These are phyloP conservation scores for Bos javanicus DNA, from an alignment of 2,113 vertebrate genomes.

Conservation along the genomic window DNA sequence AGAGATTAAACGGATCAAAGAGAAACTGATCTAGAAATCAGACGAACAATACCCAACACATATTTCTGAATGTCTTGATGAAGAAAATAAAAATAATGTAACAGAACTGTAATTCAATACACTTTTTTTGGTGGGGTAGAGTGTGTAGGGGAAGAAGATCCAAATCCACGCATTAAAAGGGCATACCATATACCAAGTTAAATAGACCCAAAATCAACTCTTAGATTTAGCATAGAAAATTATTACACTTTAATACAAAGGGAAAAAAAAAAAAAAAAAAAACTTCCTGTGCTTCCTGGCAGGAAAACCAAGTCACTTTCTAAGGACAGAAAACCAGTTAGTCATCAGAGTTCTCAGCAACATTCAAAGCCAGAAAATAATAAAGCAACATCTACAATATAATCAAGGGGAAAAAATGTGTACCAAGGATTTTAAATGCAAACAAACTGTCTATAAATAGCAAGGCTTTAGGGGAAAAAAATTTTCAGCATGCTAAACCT, in stretches of 20 bases:
- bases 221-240: constrained; percentile 19
- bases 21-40: constrained; percentile 12
- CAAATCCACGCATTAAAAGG: not conserved
- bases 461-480: not conserved
- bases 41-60: not conserved
- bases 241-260: not conserved
- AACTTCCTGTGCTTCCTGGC: not conserved
- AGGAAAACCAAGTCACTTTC: constrained; percentile 14
- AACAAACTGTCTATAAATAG: not conserved
- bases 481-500: not conserved
- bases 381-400: not conserved
- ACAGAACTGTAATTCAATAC: not conserved
- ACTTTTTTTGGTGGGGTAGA: not conserved
- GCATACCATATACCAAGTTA: not conserved
- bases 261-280: not conserved
- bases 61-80: not conserved
- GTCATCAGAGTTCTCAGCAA: not conserved
- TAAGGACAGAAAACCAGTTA: constrained; percentile 15
- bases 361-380: constrained; percentile 6
- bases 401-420: not conserved
- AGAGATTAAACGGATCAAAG: not conserved
- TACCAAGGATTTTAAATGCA: not conserved
- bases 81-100: constrained; percentile 41
- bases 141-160: not conserved
- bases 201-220: not conserved